Evolutionary conservation across 2,113 vertebrate species (phyloP).

Genomic region (Apus apus): DNA sequence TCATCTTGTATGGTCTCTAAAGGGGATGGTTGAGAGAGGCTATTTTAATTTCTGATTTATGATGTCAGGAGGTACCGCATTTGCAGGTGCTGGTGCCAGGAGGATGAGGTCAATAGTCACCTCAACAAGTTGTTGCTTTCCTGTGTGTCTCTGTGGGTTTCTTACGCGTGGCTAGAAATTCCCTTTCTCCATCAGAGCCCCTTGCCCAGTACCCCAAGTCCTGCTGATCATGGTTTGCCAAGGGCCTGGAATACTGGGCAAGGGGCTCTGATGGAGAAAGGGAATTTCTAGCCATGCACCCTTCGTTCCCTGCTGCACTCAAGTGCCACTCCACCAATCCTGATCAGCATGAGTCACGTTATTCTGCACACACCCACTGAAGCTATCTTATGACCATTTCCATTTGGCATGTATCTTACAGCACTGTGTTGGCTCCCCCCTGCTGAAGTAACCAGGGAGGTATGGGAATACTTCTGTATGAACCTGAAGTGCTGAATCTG

Average conservation of each 20-base stretch:
- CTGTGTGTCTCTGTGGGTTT: not conserved
- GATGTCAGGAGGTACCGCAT: not conserved
- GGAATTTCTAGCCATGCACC: not conserved
- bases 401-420: not conserved
- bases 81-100: not conserved
- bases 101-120: not conserved
- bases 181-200: not conserved
- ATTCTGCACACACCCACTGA: not conserved
- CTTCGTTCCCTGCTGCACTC: not conserved
- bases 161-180: not conserved
- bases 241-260: not conserved
- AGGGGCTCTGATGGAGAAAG: not conserved
- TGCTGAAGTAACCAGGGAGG: not conserved
- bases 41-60: not conserved
- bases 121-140: not conserved
- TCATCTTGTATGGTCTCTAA: not conserved
- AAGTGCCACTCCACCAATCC: not conserved
- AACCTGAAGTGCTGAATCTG: not conserved
- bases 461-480: not conserved
- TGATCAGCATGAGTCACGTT: not conserved
- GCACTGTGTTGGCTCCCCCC: not conserved
- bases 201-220: not conserved
- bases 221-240: not conserved
- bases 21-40: fast-evolving
- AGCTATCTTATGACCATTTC: constrained; percentile 21